Conservation (phyloP, 2,113 vertebrate species). For the Lagenorhynchus albirostris region DNA sequence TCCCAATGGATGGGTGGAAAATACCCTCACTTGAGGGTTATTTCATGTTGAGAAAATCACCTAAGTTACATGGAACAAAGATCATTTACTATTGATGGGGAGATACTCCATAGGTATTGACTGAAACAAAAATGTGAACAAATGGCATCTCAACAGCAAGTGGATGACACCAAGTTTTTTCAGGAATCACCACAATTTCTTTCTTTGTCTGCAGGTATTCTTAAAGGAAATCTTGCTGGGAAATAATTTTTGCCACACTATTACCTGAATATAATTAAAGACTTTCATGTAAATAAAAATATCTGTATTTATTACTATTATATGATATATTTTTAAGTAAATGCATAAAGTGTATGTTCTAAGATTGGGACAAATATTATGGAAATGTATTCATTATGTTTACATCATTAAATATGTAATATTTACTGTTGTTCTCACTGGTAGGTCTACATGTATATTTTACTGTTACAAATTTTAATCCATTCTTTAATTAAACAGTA, state of each 20-base stretch:
- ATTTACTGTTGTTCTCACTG: not conserved
- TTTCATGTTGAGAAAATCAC: not conserved
- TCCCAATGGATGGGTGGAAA: not conserved
- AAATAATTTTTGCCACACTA: not conserved
- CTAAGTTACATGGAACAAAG: not conserved
- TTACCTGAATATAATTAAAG: not conserved
- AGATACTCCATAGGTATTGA: too few relatives aligned
- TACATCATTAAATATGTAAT: not conserved
- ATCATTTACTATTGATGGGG: not conserved
- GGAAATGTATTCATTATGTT: not conserved
- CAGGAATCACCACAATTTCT: rapidly evolving
- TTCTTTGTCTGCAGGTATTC: not conserved
- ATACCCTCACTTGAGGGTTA: not conserved
- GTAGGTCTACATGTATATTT: too few relatives aligned
- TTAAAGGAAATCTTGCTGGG: not conserved
- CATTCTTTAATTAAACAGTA: not conserved
- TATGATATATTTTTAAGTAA: not conserved
- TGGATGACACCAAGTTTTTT: not conserved
- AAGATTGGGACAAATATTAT: not conserved
- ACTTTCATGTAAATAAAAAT: not conserved
- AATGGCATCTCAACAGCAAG: not conserved
- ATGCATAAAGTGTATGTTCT: not conserved
- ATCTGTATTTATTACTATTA: constrained; percentile 11
- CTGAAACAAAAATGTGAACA: not conserved
- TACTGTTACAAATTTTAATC: not conserved